Percentiles rank a stretch among this genome's conserved stretches.
phyloP scores from a whole-genome alignment of 30 jellyfish, hydroid and myxozoan species.

The Chrysaora quinquecirrha region DNA sequence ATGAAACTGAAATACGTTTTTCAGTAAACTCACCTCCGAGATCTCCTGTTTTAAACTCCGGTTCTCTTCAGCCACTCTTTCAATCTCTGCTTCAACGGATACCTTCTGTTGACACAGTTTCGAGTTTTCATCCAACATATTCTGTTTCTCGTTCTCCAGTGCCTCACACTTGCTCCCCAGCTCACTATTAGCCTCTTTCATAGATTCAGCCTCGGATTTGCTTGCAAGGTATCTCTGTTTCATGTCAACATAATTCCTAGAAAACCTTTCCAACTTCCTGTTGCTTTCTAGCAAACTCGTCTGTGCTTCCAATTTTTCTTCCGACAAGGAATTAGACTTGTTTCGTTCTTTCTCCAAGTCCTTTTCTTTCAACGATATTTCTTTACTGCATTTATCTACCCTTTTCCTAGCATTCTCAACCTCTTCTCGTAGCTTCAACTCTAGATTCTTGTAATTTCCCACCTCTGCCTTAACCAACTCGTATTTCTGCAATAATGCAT shows the following conservation, averaged over 20 bases:
- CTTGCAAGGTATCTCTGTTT: neutral
- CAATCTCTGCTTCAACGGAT: too few relatives aligned
- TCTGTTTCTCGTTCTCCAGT: too few relatives aligned
- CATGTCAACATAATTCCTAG: neutral
- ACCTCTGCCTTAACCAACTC: neutral
- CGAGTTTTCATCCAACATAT: too few relatives aligned
- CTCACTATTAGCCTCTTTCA: neutral
- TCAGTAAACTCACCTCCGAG: too few relatives aligned
- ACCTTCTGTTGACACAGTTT: neutral
- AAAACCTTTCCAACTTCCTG: neutral
- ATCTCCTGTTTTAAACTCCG: neutral
- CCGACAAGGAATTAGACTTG: neutral
- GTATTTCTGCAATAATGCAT: neutral
- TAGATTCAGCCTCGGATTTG: neutral
- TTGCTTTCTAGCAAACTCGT: neutral
- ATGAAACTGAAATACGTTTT: neutral
- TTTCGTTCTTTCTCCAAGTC: neutral
- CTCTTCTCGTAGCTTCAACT: neutral
- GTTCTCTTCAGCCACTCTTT: neutral
- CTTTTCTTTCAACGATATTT: neutral
- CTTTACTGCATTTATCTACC: neutral
- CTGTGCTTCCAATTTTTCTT: neutral
- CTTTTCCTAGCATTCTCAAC: neutral
- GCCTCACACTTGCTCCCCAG: too few relatives aligned
- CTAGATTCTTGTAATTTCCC: neutral